These are phyloP conservation scores for Scaptomyza polygonia DNA, from an alignment of 2,888 invertebrate species.

Conservation along the genomic window DNA sequence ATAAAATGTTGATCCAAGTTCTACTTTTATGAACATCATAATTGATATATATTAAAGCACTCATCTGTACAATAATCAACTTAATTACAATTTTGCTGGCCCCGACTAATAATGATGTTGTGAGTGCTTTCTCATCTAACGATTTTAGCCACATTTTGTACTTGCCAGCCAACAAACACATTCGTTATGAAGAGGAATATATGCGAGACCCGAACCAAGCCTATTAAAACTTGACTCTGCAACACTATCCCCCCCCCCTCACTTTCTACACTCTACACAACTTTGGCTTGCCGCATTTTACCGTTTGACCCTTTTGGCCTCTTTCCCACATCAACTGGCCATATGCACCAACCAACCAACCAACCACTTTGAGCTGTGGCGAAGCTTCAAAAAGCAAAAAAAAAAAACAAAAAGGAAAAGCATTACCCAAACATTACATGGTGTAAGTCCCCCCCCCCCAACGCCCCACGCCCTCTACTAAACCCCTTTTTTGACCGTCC, in stretches of 20 bases:
- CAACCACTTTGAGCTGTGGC: conserved; percentile 68
- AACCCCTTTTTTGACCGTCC: conserved; percentile 37
- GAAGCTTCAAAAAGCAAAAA: conserved; percentile 37
- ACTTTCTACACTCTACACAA: not conserved
- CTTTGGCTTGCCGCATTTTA: conserved; percentile 37
- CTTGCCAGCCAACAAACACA: conserved; percentile 6
- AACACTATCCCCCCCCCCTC: conserved; percentile 6
- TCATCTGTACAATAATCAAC: not conserved
- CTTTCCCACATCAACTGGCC: conserved; percentile 61
- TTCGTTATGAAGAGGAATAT: conserved; percentile 14
- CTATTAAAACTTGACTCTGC: conserved; percentile 39
- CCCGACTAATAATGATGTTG: conserved; percentile 3
- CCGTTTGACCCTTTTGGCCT: conserved; percentile 59
- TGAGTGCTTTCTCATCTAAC: conserved; percentile 15
- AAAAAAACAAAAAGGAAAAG: conserved; percentile 14
- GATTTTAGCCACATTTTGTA: conserved; percentile 14
- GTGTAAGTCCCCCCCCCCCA: conserved; percentile 1
- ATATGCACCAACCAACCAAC: conserved; percentile 58
- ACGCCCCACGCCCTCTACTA: not conserved
- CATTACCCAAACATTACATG: conserved; percentile 55
- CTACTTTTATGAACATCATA: not conserved
- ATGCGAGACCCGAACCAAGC: conserved; percentile 11
- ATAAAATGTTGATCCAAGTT: not conserved
- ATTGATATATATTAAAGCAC: not conserved
- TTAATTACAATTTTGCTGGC: not conserved